Evolutionary conservation across 2,888 invertebrate species (phyloP).

Genomic region (Priapulus caudatus): DNA sequence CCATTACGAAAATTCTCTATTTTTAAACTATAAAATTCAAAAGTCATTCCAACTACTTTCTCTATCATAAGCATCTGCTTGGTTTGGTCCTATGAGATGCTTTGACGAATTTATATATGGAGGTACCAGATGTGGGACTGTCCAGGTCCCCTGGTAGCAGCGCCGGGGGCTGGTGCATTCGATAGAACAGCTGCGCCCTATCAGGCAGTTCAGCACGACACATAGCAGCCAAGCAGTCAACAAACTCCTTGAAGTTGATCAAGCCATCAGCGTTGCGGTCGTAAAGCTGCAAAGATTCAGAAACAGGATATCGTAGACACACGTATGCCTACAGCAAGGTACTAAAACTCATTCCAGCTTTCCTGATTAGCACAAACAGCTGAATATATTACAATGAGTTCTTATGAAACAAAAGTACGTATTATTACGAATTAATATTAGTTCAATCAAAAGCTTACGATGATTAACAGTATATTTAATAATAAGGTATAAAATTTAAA

Average conservation of each 20-base stretch:
- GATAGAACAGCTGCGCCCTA: conserved; percentile 72
- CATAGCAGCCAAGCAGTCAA: conserved; percentile 62
- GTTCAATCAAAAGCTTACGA: conserved; percentile 26
- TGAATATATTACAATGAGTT: neutral
- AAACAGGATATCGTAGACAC: conserved; percentile 13
- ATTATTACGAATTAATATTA: neutral
- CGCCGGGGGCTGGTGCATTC: conserved; percentile 62
- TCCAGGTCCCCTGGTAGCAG: neutral
- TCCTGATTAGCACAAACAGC: too few relatives aligned
- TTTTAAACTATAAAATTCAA: too few relatives aligned
- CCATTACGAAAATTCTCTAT: too few relatives aligned
- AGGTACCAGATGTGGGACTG: neutral
- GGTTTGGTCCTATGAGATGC: too few relatives aligned
- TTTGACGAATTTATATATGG: too few relatives aligned
- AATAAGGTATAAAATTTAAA: too few relatives aligned
- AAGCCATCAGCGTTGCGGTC: conserved; percentile 72
- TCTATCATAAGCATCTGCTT: too few relatives aligned
- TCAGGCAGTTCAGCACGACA: conserved; percentile 65
- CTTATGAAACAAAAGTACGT: neutral
- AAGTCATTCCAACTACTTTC: too few relatives aligned
- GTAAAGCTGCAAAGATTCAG: conserved; percentile 52
- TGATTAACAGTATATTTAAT: too few relatives aligned
- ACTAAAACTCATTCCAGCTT: too few relatives aligned
- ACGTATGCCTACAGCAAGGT: too few relatives aligned
- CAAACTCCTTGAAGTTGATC: conserved; percentile 76